A percentile compares a stretch with the other conserved stretches of the same genome.
Evolutionary conservation across 1,140 invertebrate species (phyloP).

Genomic region (Tachypleus tridentatus): DNA sequence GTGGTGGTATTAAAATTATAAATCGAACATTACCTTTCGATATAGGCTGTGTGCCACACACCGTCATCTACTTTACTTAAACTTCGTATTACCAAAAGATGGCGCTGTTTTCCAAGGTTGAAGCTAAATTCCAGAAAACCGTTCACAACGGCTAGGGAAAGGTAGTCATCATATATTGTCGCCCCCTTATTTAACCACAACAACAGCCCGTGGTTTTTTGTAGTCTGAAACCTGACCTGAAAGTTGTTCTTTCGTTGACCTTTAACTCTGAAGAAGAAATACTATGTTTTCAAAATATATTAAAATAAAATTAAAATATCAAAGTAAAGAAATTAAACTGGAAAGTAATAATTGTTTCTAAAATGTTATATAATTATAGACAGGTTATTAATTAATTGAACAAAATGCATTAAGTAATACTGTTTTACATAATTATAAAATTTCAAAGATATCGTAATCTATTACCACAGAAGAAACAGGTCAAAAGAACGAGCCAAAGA

Average conservation of each 20-base stretch:
- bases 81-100: conserved; percentile 10
- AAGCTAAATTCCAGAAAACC: conserved; percentile 49
- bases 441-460: no score
- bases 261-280: conserved; percentile 3
- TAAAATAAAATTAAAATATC: no score
- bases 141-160: conserved; percentile 45
- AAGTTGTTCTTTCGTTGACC: conserved; percentile 54
- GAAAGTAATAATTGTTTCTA: no score
- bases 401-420: no score
- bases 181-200: conserved; percentile 51
- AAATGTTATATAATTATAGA: no score
- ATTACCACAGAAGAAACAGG: no score
- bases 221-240: conserved; percentile 54
- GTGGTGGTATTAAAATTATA: no score
- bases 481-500: no score
- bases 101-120: conserved; percentile 47
- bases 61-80: conserved; percentile 12
- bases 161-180: conserved; percentile 40
- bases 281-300: no score
- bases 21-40: conserved; percentile 19
- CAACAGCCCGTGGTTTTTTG: conserved; percentile 49
- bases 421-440: no score
- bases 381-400: no score
- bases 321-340: no score
- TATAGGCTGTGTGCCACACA: conserved; percentile 15